Percentiles rank a stretch among this genome's conserved stretches.
These are phyloP conservation scores for Dasypus novemcinctus DNA, from an alignment of 2,113 vertebrate species.

Conservation along the genomic window DNA sequence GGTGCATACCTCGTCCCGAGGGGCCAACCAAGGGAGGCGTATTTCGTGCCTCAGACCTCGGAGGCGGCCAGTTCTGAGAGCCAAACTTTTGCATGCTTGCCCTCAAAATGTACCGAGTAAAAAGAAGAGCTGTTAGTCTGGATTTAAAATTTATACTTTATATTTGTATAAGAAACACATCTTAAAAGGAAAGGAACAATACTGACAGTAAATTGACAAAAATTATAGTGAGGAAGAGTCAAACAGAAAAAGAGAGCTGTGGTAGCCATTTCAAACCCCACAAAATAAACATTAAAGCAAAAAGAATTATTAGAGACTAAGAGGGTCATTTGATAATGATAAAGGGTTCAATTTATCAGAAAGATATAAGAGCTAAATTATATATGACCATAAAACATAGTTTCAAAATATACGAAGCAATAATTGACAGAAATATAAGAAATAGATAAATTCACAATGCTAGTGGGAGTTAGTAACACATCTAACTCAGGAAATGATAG, in stretches of 20 bases:
- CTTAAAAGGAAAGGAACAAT: not conserved
- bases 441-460: not conserved
- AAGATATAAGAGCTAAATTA: not conserved
- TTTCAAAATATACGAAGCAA: not conserved
- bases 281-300: not conserved
- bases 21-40: too few species aligned
- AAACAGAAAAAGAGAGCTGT: not conserved
- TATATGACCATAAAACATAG: not conserved
- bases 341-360: not conserved
- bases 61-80: too few species aligned
- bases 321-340: not conserved
- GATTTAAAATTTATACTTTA: not conserved
- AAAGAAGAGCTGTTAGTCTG: not conserved
- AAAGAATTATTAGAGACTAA: not conserved
- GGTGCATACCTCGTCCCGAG: too few species aligned
- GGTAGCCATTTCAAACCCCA: not conserved
- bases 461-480: not conserved
- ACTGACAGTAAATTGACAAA: not conserved
- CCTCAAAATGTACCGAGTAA: not conserved
- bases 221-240: not conserved
- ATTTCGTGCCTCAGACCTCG: too few species aligned
- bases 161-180: not conserved
- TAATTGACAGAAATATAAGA: not conserved
- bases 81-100: too few species aligned
- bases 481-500: not conserved